Evolutionary conservation across 1,140 invertebrate genomes (phyloP).

Genomic region (Panagrolaimus sp.): DNA sequence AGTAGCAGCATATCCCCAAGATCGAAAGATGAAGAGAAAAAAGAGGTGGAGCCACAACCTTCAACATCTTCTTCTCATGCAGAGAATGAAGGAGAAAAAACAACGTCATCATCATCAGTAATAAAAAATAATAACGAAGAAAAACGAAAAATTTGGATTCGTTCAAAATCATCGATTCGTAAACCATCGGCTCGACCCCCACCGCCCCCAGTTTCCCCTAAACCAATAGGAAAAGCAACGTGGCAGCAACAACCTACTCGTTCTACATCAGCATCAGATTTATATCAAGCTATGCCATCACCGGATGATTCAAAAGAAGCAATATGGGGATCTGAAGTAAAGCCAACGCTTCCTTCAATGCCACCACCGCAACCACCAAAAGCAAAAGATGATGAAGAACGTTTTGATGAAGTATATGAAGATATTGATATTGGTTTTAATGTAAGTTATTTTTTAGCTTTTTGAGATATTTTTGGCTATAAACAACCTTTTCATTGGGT

Average conservation of each 20-base stretch:
- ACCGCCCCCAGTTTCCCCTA: constrained; percentile 22
- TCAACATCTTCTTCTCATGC: constrained; percentile 8
- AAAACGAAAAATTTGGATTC: constrained; percentile 13
- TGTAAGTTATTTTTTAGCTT: neutral
- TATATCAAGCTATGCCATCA: constrained; percentile 17
- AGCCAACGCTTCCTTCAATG: neutral
- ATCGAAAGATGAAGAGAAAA: neutral
- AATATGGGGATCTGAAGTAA: neutral
- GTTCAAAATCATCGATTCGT: constrained; percentile 2
- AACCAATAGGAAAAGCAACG: neutral
- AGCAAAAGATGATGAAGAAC: neutral
- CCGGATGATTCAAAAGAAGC: constrained; percentile 24
- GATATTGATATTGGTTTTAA: constrained; percentile 13
- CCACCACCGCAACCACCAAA: neutral
- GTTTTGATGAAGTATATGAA: constrained; percentile 8
- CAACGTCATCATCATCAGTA: constrained; percentile 2
- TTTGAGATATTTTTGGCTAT: neutral
- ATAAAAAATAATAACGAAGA: constrained; percentile 8
- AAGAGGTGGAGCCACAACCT: neutral
- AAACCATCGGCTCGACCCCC: constrained; percentile 27
- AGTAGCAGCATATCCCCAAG: no score
- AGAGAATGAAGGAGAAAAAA: neutral
- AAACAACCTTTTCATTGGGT: no score
- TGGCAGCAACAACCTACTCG: constrained; percentile 5
- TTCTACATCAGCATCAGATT: constrained; percentile 11